Conservation (phyloP, 2,888 invertebrate species). For the Eupithecia inturbata region DNA sequence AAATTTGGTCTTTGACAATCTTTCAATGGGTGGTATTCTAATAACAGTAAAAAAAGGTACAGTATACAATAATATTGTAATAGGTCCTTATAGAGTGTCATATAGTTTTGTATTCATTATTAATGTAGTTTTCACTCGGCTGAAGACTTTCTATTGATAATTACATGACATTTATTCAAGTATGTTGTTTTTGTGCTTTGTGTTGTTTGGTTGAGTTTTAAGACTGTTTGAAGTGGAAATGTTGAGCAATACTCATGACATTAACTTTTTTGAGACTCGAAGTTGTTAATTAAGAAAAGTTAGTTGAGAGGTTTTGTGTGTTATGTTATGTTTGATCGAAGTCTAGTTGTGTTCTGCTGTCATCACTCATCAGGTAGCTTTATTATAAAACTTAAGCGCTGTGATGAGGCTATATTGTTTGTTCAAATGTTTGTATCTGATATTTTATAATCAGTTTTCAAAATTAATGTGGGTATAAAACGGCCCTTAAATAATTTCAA, state of each 20-base stretch:
- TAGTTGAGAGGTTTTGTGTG: constrained; percentile 24
- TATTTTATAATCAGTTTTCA: not conserved
- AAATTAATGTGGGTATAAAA: not conserved
- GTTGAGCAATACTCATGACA: constrained; percentile 51
- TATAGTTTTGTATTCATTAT: constrained; percentile 45
- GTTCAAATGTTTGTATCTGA: constrained; percentile 10
- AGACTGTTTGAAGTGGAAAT: constrained; percentile 59
- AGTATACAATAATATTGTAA: constrained; percentile 32
- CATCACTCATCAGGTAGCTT: constrained; percentile 81
- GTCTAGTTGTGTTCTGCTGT: constrained; percentile 45
- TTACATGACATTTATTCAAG: constrained; percentile 43
- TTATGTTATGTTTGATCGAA: constrained; percentile 44
- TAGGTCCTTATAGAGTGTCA: constrained; percentile 29
- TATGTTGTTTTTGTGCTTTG: constrained; percentile 42
- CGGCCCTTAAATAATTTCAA: not conserved
- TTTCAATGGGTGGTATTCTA: constrained; percentile 16
- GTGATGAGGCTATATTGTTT: constrained; percentile 69
- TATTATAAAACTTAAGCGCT: constrained; percentile 75
- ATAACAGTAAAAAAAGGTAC: constrained; percentile 18
- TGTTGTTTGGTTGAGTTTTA: constrained; percentile 48
- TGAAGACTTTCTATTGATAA: constrained; percentile 72
- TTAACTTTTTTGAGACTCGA: constrained; percentile 11
- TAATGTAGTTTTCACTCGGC: constrained; percentile 74
- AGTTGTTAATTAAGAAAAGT: not conserved
- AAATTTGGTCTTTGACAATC: constrained; percentile 11